Evolutionary conservation across 2,113 vertebrate species (phyloP).

Genomic region (Neogobius melanostomus): DNA sequence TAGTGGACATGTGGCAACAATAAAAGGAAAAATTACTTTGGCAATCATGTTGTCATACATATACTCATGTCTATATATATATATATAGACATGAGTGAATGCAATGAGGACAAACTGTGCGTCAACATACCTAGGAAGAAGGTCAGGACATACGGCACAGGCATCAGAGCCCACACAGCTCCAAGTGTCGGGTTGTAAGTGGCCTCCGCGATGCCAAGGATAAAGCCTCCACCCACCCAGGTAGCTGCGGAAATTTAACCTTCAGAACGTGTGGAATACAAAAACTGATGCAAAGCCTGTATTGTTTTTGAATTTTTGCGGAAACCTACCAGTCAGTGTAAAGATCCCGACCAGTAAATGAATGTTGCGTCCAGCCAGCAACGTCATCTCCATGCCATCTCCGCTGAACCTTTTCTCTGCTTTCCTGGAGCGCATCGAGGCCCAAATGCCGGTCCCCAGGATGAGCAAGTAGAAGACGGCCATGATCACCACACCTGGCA

Average conservation of each 20-base stretch:
- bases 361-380: conserved; percentile 81
- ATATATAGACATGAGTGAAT: not conserved
- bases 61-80: too few species aligned
- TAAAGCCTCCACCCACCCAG: conserved; percentile 86
- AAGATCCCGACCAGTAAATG: conserved; percentile 78
- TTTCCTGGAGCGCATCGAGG: conserved; percentile 79
- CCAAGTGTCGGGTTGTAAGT: conserved; percentile 82
- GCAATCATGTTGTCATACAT: too few species aligned
- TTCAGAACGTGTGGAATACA: not conserved
- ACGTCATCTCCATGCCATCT: conserved; percentile 78
- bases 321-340: conserved; percentile 65
- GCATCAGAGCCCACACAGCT: conserved; percentile 82
- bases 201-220: conserved; percentile 83
- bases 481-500: conserved; percentile 73
- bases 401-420: conserved; percentile 70
- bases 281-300: not conserved
- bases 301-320: not conserved
- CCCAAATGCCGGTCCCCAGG: conserved; percentile 82
- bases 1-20: too few species aligned
- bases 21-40: too few species aligned
- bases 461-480: conserved; percentile 76
- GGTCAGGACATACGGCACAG: conserved; percentile 79
- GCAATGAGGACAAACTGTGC: not conserved
- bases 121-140: conserved; percentile 80
- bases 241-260: conserved; percentile 70